These are phyloP conservation scores for Chaetodon trifasciatus DNA, from an alignment of 2,797 vertebrate genomes.

Conservation along the genomic window DNA sequence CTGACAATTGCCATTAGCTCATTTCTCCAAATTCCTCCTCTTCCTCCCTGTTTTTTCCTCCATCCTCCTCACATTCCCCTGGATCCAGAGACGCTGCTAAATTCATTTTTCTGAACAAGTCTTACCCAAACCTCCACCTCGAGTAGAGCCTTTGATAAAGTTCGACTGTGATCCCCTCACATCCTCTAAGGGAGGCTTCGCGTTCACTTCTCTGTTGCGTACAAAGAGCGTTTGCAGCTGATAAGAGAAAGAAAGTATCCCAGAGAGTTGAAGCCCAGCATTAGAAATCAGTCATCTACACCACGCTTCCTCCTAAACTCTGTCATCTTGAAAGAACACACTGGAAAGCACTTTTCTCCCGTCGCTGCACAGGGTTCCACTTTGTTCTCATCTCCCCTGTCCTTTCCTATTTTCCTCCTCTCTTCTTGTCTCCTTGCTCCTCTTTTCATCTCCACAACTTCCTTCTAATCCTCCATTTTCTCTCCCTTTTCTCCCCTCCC, in stretches of 20 bases:
- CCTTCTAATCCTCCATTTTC: constrained; percentile 44
- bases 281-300: constrained; percentile 1
- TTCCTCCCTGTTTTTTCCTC: neutral
- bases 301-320: constrained; percentile 7
- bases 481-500: constrained; percentile 28
- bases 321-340: constrained; percentile 41
- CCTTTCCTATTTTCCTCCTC: constrained; percentile 27
- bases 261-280: neutral
- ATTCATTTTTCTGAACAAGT: constrained; percentile 24
- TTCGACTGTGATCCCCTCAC: neutral
- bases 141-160: constrained; percentile 12
- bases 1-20: constrained; percentile 46
- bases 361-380: constrained; percentile 7
- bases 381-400: constrained; percentile 18
- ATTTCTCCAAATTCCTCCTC: constrained; percentile 13
- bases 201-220: neutral
- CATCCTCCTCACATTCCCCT: constrained; percentile 43
- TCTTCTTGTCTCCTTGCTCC: neutral
- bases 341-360: constrained; percentile 27
- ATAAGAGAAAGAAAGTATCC: constrained; percentile 8
- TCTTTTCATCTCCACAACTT: constrained; percentile 43
- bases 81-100: constrained; percentile 29
- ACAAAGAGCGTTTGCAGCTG: constrained; percentile 14
- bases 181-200: neutral
- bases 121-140: constrained; percentile 25